Conservation (phyloP, 2,113 vertebrate species). For the Zingel zingel region DNA sequence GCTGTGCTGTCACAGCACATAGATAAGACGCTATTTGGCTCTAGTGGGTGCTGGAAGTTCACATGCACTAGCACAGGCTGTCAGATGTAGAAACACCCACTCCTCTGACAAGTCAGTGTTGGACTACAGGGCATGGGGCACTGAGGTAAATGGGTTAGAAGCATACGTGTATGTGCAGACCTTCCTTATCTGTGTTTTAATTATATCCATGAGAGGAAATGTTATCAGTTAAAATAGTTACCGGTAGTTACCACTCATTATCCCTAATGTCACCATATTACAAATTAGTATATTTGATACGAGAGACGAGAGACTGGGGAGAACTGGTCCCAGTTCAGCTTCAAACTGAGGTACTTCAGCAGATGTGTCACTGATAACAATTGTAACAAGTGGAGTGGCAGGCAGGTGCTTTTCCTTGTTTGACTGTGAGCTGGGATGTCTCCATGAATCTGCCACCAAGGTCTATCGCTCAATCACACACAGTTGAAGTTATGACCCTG, state of each 20-base stretch:
- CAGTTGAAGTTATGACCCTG: conserved; percentile 5
- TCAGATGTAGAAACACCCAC: conserved; percentile 36
- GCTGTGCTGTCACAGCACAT: conserved; percentile 84
- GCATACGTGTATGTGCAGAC: neutral
- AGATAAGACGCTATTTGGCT: conserved; percentile 88
- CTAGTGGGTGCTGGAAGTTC: conserved; percentile 75
- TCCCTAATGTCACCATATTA: neutral
- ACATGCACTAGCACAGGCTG: conserved; percentile 41
- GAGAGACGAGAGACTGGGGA: neutral
- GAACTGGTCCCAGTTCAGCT: neutral
- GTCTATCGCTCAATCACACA: neutral
- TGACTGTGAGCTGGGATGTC: neutral
- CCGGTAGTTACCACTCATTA: neutral
- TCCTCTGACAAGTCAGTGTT: conserved; percentile 1
- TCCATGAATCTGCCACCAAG: neutral
- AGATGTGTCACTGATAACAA: conserved; percentile 46
- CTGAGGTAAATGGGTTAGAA: conserved; percentile 10
- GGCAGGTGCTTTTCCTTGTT: conserved; percentile 32
- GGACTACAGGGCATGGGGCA: neutral
- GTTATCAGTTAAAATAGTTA: conserved; percentile 15
- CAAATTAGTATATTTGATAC: conserved; percentile 1
- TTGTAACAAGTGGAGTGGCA: neutral
- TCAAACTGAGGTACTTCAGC: neutral
- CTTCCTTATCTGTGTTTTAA: conserved; percentile 33
- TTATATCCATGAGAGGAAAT: conserved; percentile 20